A percentile compares a stretch with the other conserved stretches of the same genome.
Evolutionary conservation across 2,888 invertebrate species (phyloP).

Genomic region (Drosophila formosana): DNA sequence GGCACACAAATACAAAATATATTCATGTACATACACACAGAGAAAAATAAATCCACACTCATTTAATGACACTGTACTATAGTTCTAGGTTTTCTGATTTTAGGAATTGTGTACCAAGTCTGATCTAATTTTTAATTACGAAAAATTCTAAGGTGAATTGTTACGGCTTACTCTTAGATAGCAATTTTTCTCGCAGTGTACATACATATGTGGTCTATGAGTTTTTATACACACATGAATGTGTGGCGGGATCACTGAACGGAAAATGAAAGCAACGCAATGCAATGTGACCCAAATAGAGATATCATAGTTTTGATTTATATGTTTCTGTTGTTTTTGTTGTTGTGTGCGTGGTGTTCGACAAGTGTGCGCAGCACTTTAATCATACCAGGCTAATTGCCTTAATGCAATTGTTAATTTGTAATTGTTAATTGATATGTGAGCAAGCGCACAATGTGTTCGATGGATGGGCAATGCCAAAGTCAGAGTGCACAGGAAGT

Average conservation of each 20-base stretch:
- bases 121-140: no score
- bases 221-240: conserved; percentile 15
- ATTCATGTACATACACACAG: neutral
- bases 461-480: conserved; percentile 21
- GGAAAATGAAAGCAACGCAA: conserved; percentile 44
- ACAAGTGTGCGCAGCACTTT: conserved; percentile 47
- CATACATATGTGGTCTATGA: conserved; percentile 14
- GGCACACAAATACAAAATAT: conserved; percentile 26
- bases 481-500: conserved; percentile 64
- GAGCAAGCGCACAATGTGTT: conserved; percentile 14
- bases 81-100: no score
- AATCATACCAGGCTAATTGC: conserved; percentile 58
- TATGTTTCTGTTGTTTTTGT: conserved; percentile 24
- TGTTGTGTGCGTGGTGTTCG: conserved; percentile 34
- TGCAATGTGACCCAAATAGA: conserved; percentile 66
- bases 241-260: conserved; percentile 18
- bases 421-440: conserved; percentile 69
- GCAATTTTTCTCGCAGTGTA: neutral
- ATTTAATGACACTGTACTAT: no score
- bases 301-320: conserved; percentile 69
- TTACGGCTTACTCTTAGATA: no score
- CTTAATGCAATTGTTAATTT: conserved; percentile 70
- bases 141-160: no score
- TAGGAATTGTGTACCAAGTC: no score
- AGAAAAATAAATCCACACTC: neutral